A percentile compares a stretch with the other conserved stretches of the same genome.
Evolutionary conservation across 2,113 vertebrate genomes (phyloP).

Genomic region (Aplodontia rufa): DNA sequence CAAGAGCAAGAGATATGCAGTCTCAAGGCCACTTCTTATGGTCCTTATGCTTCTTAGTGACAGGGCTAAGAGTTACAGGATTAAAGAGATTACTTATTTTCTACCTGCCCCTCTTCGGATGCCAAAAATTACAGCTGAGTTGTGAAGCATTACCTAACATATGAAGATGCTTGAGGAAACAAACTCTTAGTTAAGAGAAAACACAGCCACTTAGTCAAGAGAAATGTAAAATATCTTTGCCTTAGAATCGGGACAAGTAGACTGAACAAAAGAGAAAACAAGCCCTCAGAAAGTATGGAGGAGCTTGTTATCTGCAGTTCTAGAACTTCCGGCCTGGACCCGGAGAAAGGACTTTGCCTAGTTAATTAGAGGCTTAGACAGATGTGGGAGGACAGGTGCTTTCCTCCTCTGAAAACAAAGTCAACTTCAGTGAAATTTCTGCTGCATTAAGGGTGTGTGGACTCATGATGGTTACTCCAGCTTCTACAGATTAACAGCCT

Average conservation of each 20-base stretch:
- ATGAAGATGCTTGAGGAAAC: not conserved
- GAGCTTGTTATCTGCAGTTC: accelerated
- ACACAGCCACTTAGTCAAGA: no score
- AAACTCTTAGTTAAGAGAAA: not conserved
- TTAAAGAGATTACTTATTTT: not conserved
- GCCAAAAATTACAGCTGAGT: not conserved
- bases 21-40: accelerated
- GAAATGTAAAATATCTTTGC: not conserved
- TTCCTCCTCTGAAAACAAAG: not conserved
- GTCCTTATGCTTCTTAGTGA: not conserved
- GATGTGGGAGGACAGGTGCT: not conserved
- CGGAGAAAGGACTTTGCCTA: not conserved
- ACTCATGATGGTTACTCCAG: not conserved
- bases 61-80: not conserved
- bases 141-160: not conserved
- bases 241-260: not conserved
- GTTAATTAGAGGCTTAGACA: not conserved
- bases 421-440: not conserved
- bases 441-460: not conserved
- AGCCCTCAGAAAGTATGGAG: no score
- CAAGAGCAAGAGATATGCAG: not conserved
- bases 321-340: no score
- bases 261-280: not conserved
- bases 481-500: not conserved
- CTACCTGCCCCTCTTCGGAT: not conserved